phyloP scores from a whole-genome alignment of 2,113 vertebrate genomes.

The Alligator sinensis region DNA sequence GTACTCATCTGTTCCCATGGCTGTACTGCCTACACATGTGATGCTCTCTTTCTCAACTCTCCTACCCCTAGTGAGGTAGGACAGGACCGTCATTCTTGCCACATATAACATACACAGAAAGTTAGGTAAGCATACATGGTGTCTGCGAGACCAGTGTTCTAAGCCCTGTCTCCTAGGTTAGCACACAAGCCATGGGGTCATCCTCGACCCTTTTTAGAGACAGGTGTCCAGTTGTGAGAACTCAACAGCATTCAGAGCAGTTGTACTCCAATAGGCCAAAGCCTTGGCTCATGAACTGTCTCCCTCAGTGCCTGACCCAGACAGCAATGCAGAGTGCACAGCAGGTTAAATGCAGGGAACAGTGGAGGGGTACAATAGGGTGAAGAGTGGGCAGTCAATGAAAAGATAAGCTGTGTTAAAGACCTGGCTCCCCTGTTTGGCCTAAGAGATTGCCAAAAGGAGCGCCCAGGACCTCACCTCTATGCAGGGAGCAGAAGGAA shows the following conservation, averaged over 20 bases:
- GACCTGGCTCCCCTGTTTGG: background rate
- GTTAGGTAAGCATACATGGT: too few species aligned
- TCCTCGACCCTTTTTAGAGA: background rate
- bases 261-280: background rate
- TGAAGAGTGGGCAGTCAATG: background rate
- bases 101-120: too few species aligned
- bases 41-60: too few species aligned
- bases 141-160: too few species aligned
- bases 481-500: background rate
- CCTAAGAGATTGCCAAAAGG: background rate
- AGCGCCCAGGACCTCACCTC: background rate
- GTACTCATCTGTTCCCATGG: background rate
- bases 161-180: too few species aligned
- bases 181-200: too few species aligned
- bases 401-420: background rate
- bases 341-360: background rate
- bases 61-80: accelerated
- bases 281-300: background rate
- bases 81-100: background rate
- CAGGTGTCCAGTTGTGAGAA: background rate
- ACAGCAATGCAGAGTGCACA: background rate
- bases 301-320: background rate
- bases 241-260: background rate
- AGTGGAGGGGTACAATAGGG: background rate
- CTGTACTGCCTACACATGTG: accelerated